phyloP scores from a whole-genome alignment of 1,140 invertebrate species.

The Adoxophyes honmai region DNA sequence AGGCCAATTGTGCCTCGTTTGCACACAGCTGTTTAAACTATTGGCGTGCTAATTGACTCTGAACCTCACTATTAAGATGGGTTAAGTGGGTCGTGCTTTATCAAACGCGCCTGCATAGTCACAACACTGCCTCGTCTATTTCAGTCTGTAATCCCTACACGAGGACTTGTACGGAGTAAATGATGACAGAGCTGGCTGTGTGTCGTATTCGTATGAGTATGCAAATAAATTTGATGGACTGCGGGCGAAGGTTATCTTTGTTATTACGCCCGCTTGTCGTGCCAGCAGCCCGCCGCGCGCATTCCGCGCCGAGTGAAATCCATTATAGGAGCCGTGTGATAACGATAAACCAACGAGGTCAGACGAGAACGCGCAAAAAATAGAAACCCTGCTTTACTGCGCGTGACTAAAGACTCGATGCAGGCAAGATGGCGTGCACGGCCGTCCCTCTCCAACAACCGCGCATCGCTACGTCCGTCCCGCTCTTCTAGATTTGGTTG shows the following conservation, averaged over 20 bases:
- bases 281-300: slow-evolving; percentile 34
- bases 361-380: slow-evolving; percentile 71
- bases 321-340: slow-evolving; percentile 69
- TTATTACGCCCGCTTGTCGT: slow-evolving; percentile 48
- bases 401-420: slow-evolving; percentile 70
- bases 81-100: slow-evolving; percentile 58
- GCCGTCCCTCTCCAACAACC: slow-evolving; percentile 43
- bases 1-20: slow-evolving; percentile 54
- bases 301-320: slow-evolving; percentile 57
- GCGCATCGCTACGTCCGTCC: slow-evolving; percentile 30
- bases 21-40: slow-evolving; percentile 52
- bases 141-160: slow-evolving; percentile 21
- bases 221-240: slow-evolving; percentile 42
- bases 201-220: slow-evolving; percentile 2
- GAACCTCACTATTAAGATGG: slow-evolving; percentile 57
- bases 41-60: slow-evolving; percentile 59
- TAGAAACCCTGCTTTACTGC: slow-evolving; percentile 67
- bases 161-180: background rate
- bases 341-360: slow-evolving; percentile 75
- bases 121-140: slow-evolving; percentile 21
- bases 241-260: slow-evolving; percentile 60
- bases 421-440: slow-evolving; percentile 61
- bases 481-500: slow-evolving; percentile 47
- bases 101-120: slow-evolving; percentile 26
- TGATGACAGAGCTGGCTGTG: background rate